Evolutionary conservation across 2,113 vertebrate genomes (phyloP).

Genomic region (Phyllostomus hastatus): DNA sequence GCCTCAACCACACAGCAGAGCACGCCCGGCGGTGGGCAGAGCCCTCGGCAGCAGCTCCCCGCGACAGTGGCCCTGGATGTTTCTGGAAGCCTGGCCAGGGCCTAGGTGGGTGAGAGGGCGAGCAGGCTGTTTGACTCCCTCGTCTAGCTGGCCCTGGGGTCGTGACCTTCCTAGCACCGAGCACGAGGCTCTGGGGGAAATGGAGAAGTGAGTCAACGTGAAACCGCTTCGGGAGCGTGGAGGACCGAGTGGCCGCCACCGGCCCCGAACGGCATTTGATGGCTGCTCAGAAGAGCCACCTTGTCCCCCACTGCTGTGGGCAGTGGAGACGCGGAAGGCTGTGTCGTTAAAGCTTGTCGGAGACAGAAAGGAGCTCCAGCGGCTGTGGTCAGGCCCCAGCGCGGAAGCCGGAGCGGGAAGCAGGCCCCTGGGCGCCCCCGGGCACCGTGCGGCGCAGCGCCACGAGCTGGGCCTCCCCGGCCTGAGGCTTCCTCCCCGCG

Average conservation of each 20-base stretch:
- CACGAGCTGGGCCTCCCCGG: too few relatives aligned
- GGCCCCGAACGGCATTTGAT: too few relatives aligned
- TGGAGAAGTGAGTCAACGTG: background rate
- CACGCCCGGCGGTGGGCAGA: background rate
- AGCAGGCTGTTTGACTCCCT: background rate
- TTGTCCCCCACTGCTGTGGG: background rate
- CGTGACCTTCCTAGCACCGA: background rate
- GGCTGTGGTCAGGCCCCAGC: background rate
- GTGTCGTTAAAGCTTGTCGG: background rate
- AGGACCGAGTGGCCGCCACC: background rate
- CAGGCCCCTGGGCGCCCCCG: background rate
- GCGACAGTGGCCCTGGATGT: background rate
- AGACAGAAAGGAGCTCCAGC: background rate
- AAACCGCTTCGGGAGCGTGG: background rate
- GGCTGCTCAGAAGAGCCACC: background rate
- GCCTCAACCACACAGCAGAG: too few relatives aligned
- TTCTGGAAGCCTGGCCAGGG: background rate
- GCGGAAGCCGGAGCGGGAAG: background rate
- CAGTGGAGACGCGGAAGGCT: rapidly evolving
- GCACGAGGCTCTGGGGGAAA: background rate
- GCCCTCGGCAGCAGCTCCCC: background rate
- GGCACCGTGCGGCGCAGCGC: background rate
- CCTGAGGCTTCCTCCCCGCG: background rate
- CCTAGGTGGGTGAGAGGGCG: background rate
- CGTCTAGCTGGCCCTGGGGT: background rate